Percentiles rank a stretch among this genome's conserved stretches.
phyloP scores from a whole-genome alignment of 1,140 invertebrate genomes.

The Drosophila sulfurigaster region DNA sequence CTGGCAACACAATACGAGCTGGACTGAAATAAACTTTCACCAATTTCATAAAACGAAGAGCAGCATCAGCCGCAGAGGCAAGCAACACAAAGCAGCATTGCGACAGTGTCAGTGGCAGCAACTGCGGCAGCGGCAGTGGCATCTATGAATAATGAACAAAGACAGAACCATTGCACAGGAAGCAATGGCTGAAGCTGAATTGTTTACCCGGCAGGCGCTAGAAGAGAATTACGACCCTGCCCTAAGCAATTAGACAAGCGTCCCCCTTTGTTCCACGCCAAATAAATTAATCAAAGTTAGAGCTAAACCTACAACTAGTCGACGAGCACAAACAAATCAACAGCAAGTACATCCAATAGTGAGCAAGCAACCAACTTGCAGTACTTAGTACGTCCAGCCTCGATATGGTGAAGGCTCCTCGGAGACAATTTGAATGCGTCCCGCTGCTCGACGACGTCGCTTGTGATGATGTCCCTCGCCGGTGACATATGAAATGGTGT shows the following conservation, averaged over 20 bases:
- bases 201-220: background rate
- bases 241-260: conserved; percentile 42
- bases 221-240: background rate
- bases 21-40: conserved; percentile 78
- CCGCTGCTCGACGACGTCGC: conserved; percentile 81
- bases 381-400: conserved; percentile 85
- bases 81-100: conserved; percentile 25
- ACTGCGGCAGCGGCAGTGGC: background rate
- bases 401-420: conserved; percentile 86
- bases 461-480: conserved; percentile 87
- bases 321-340: conserved; percentile 22
- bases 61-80: conserved; percentile 27
- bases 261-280: conserved; percentile 45
- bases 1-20: conserved; percentile 69
- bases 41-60: conserved; percentile 70
- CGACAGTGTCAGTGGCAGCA: conserved; percentile 13
- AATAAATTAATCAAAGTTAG: conserved; percentile 65
- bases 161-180: conserved; percentile 33
- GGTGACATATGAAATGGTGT: conserved; percentile 90
- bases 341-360: background rate
- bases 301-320: conserved; percentile 42
- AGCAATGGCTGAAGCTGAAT: background rate
- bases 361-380: background rate
- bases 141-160: conserved; percentile 33
- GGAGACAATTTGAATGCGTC: conserved; percentile 40